These are phyloP conservation scores for Aelia acuminata DNA, from an alignment of 2,888 invertebrate genomes.

Conservation along the genomic window DNA sequence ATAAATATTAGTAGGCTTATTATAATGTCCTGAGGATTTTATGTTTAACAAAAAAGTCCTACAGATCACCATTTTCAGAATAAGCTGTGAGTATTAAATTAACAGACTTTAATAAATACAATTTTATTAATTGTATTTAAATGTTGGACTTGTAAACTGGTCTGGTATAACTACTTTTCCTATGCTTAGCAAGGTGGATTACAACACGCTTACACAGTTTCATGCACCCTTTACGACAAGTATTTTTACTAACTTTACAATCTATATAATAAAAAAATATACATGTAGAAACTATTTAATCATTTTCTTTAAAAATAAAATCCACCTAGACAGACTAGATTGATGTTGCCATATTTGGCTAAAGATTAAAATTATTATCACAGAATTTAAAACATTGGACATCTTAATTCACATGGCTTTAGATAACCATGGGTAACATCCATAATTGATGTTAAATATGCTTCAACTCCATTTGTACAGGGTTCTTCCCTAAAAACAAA, in stretches of 20 bases:
- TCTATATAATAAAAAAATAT: neutral
- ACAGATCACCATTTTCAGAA: neutral
- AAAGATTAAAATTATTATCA: neutral
- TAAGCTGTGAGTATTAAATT: neutral
- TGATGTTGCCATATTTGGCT: neutral
- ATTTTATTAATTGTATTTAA: neutral
- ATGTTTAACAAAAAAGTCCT: neutral
- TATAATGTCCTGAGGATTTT: neutral
- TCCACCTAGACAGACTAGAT: neutral
- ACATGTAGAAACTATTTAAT: neutral
- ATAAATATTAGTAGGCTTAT: neutral
- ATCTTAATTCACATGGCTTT: neutral
- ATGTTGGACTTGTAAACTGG: too few species aligned
- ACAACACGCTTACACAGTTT: too few species aligned
- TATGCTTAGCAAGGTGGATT: too few species aligned
- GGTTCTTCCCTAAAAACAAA: too few species aligned
- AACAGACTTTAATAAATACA: neutral
- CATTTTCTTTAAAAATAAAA: neutral
- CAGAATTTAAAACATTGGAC: neutral
- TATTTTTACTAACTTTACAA: too few species aligned
- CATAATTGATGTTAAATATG: too few species aligned
- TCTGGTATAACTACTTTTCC: too few species aligned
- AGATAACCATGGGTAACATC: too few species aligned
- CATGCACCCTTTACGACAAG: too few species aligned
- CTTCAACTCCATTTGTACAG: too few species aligned